Evolutionary conservation across 2,113 vertebrate species (phyloP).

Genomic region (Piaya cayana): DNA sequence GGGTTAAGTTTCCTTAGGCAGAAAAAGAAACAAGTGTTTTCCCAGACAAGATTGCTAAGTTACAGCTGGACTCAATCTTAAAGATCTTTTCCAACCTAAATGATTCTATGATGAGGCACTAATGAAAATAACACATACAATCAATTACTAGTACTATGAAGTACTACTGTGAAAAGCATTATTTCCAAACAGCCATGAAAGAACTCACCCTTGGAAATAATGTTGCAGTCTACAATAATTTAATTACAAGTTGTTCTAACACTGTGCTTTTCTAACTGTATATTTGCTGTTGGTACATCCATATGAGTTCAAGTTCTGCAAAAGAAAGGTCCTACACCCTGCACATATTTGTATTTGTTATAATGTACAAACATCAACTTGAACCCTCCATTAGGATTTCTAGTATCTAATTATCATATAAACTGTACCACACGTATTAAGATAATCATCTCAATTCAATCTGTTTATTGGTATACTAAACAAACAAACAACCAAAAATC

Average conservation of each 20-base stretch:
- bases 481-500: no score
- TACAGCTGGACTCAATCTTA: background rate
- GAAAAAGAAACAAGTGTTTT: background rate
- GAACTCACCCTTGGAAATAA: background rate
- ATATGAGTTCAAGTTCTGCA: background rate
- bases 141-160: background rate
- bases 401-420: background rate
- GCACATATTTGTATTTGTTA: accelerated
- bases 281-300: background rate
- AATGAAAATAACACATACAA: background rate
- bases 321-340: background rate
- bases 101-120: background rate
- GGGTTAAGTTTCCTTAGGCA: background rate
- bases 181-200: background rate
- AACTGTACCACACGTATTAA: background rate
- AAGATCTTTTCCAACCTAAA: no score
- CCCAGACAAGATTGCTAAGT: background rate
- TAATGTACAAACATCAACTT: background rate
- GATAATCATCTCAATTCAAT: background rate
- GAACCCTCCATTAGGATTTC: background rate
- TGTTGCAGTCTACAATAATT: background rate
- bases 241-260: background rate
- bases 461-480: background rate
- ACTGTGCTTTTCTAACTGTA: background rate
- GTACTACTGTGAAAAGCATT: background rate